A percentile compares a stretch with the other conserved stretches of the same genome.
These are phyloP conservation scores for Callipepla squamata DNA, from an alignment of 2,113 vertebrate species.

Conservation along the genomic window DNA sequence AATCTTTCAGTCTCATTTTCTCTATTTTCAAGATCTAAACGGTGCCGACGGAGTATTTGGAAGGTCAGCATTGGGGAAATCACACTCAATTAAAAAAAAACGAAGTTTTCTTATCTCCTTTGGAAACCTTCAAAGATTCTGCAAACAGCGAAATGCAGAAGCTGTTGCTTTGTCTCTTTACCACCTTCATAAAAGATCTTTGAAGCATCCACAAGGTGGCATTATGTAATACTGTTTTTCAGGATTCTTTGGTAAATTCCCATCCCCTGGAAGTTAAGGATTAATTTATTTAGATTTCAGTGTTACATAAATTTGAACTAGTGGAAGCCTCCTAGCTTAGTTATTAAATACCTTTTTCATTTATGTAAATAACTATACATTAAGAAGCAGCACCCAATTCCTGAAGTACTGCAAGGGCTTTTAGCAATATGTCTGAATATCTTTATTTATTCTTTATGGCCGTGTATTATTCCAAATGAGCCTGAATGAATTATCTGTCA, in stretches of 20 bases:
- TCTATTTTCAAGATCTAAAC: neutral
- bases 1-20: neutral
- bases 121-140: neutral
- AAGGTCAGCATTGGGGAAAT: neutral
- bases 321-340: neutral
- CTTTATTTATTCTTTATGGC: neutral
- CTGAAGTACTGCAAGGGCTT: neutral
- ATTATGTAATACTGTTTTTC: neutral
- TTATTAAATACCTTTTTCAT: neutral
- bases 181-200: neutral
- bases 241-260: neutral
- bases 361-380: neutral
- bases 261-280: neutral
- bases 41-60: neutral
- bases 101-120: neutral
- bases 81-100: neutral
- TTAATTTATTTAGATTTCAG: neutral
- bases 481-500: neutral
- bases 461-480: neutral
- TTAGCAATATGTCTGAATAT: neutral
- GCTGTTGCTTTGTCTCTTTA: neutral
- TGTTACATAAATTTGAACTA: neutral
- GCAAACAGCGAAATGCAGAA: neutral
- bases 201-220: slow-evolving; percentile 33
- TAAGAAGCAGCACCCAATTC: neutral